Evolutionary conservation across 1,140 invertebrate species (phyloP).

Genomic region (Drosophila eugracilis): DNA sequence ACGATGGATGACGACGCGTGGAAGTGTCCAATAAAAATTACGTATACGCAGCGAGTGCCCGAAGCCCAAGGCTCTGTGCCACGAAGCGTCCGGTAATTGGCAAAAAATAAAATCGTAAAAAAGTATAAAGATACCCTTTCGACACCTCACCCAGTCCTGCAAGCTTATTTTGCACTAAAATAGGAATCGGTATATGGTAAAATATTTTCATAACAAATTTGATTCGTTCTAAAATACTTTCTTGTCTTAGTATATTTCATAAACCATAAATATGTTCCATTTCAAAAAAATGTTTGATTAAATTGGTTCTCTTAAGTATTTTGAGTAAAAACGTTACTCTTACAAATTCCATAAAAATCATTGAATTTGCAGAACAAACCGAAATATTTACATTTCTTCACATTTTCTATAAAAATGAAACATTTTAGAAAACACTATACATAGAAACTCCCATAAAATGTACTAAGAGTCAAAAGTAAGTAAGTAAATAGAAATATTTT

Average conservation of each 20-base stretch:
- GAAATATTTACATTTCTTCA: too few relatives aligned
- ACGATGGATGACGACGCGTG: conserved; percentile 64
- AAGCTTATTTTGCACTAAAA: neutral
- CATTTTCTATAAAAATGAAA: too few relatives aligned
- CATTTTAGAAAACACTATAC: too few relatives aligned
- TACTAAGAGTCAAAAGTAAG: too few relatives aligned
- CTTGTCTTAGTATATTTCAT: neutral
- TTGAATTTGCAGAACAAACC: too few relatives aligned
- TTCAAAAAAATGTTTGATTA: too few relatives aligned
- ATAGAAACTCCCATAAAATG: too few relatives aligned
- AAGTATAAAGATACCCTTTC: conserved; percentile 20
- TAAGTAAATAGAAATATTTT: neutral
- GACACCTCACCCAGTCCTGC: conserved; percentile 7
- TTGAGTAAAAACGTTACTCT: too few relatives aligned
- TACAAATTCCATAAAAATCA: too few relatives aligned
- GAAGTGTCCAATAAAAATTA: conserved; percentile 78
- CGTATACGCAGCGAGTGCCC: conserved; percentile 66
- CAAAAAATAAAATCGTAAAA: conserved; percentile 19
- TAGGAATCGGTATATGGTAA: neutral
- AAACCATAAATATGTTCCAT: neutral
- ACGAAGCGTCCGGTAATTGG: conserved; percentile 73
- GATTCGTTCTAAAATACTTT: neutral
- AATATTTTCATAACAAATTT: neutral
- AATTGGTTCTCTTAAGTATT: too few relatives aligned
- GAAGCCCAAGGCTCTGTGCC: conserved; percentile 38